Evolutionary conservation across 2,888 invertebrate genomes (phyloP), one percentile per base, ranked within the genome.

Genomic region (Labia minor): DNA sequence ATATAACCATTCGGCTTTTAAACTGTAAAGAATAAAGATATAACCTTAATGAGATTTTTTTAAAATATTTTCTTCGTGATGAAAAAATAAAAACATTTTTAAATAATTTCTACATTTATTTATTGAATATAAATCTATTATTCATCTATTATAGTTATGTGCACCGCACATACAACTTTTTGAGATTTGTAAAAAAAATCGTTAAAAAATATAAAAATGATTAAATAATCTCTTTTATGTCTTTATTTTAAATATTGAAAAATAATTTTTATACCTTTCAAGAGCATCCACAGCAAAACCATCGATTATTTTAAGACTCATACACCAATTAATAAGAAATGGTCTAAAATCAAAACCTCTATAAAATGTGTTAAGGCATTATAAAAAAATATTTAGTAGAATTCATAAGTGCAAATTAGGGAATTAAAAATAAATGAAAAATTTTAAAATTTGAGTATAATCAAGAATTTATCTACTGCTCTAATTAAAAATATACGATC

Each of bases 1-100:
- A 79, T 94, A 95, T 67, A 95, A 80, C 95, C 95, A 96, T 77
- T 95, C 95, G 0, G 94, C 95, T 80, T 92, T 90, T 71, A 95
- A 81, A 76, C 95, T 93, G 77, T 67, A n/a, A 62, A 67, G 20
- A 66, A 37, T 11, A 64, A 19, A 26, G 16, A n/a, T 6, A 63
- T 66, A 33, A 14, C n/a, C n/a, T n/a, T n/a, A n/a, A n/a, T n/a
- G n/a, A n/a, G n/a, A n/a, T n/a, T n/a, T n/a, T n/a, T n/a, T n/a
- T n/a, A n/a, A n/a, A n/a, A n/a, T n/a, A n/a, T n/a, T n/a, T n/a
- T n/a, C n/a, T 19, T 66, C 14, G 2, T 20, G 10, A 62, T 20
- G 19, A 37, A 49, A 21, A 61, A 26, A 62, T 63, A 64, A 62
- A 66, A 63, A 4, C 1, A 37, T 11, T 37, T 37, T 37, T 14